phyloP scores from a whole-genome alignment of 2,888 invertebrate genomes.

The Cactoblastis cactorum region DNA sequence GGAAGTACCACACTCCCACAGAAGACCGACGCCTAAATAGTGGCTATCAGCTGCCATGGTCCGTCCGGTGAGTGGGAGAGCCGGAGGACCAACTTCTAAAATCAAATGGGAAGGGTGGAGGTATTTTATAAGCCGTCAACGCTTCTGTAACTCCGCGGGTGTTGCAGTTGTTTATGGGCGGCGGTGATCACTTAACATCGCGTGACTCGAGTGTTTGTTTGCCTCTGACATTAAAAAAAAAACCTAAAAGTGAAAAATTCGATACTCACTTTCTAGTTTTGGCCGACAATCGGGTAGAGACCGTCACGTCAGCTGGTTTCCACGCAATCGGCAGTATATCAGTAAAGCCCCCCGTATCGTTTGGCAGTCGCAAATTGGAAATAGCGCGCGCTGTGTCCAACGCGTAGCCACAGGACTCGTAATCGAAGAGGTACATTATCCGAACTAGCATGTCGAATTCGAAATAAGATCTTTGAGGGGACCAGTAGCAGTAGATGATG shows the following conservation, averaged over 20 bases:
- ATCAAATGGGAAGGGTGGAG: no score
- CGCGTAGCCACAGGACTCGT: slow-evolving; percentile 41
- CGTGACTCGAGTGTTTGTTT: no score
- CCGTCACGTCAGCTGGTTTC: slow-evolving; percentile 35
- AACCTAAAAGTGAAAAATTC: background rate
- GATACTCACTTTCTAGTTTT: slow-evolving; percentile 46
- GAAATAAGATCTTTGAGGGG: slow-evolving; percentile 31
- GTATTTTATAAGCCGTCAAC: no score
- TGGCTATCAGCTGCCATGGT: no score
- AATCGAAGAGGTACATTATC: slow-evolving; percentile 64
- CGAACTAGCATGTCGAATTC: slow-evolving; percentile 52
- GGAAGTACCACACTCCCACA: no score
- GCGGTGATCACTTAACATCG: no score
- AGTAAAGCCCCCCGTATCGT: slow-evolving; percentile 35
- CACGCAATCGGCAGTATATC: slow-evolving; percentile 44
- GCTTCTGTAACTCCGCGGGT: no score
- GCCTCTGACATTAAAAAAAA: no score
- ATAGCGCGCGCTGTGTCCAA: slow-evolving; percentile 28
- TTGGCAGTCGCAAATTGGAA: slow-evolving; percentile 39
- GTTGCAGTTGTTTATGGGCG: no score
- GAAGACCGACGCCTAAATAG: no score
- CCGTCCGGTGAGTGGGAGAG: no score
- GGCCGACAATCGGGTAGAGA: slow-evolving; percentile 43
- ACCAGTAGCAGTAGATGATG: slow-evolving; percentile 48
- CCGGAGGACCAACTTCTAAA: no score